A percentile compares a stretch with the other conserved stretches of the same genome.
These are phyloP conservation scores for Drosophila cracens DNA, from an alignment of 2,888 invertebrate genomes.

Conservation along the genomic window DNA sequence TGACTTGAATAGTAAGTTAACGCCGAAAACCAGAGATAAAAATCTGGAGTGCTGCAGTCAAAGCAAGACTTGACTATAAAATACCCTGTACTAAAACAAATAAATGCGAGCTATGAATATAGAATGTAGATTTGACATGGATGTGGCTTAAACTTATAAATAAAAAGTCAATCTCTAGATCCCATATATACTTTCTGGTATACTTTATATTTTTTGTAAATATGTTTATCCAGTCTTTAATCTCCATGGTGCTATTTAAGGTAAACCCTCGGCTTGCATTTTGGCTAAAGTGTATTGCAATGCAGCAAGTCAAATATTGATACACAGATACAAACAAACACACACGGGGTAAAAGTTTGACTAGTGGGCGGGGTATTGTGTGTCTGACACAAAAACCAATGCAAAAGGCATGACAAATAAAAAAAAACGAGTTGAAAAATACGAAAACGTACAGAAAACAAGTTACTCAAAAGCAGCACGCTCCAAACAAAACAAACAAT, in stretches of 20 bases:
- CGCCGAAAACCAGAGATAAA: slow-evolving; percentile 13
- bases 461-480: slow-evolving; percentile 57
- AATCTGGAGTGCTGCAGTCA: background rate
- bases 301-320: slow-evolving; percentile 74
- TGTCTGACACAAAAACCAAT: slow-evolving; percentile 44
- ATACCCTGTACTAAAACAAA: slow-evolving; percentile 4
- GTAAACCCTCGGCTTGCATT: background rate
- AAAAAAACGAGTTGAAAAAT: slow-evolving; percentile 7
- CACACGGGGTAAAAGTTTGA: slow-evolving; percentile 26
- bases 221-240: background rate
- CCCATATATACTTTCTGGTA: background rate
- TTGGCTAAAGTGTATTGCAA: slow-evolving; percentile 27
- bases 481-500: slow-evolving; percentile 74
- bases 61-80: background rate
- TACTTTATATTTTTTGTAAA: background rate
- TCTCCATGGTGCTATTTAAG: background rate
- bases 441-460: slow-evolving; percentile 25
- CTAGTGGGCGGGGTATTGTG: slow-evolving; percentile 38
- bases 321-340: slow-evolving; percentile 19
- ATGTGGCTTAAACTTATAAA: too few relatives aligned
- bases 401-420: slow-evolving; percentile 28
- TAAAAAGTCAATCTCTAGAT: background rate
- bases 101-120: background rate
- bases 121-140: background rate
- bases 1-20: slow-evolving; percentile 50